Evolutionary conservation across 2,888 invertebrate genomes (phyloP).

Genomic region (Folsomia manolachei): DNA sequence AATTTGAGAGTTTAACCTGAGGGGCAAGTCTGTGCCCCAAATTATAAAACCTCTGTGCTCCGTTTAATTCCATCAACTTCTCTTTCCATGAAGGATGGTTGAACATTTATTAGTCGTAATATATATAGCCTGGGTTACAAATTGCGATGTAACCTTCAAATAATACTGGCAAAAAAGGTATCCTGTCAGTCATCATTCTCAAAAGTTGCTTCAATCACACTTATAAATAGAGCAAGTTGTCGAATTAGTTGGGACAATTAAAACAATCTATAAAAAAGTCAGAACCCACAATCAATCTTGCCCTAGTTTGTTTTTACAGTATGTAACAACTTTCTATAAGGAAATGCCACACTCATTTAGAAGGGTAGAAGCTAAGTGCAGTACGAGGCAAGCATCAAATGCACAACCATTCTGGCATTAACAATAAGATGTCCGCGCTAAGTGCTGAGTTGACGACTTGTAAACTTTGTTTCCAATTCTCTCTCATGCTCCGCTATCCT

Average conservation of each 20-base stretch:
- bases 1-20: no score
- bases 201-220: no score
- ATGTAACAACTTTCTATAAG: background rate
- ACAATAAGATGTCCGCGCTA: background rate
- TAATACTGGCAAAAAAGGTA: no score
- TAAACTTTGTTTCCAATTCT: constrained; percentile 2
- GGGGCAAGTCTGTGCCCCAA: no score
- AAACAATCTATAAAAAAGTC: constrained; percentile 9
- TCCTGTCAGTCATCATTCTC: no score
- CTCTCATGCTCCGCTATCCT: background rate
- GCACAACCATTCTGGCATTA: constrained; percentile 3
- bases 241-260: constrained; percentile 12
- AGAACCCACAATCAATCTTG: constrained; percentile 11
- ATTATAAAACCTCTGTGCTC: no score
- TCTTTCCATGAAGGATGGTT: no score
- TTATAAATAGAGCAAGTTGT: constrained; percentile 2
- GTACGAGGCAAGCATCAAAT: background rate
- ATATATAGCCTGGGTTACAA: no score
- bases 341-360: background rate
- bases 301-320: background rate
- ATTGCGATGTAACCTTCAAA: no score
- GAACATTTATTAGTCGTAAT: no score
- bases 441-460: constrained; percentile 9
- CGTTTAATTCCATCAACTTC: no score
- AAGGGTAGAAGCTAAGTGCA: no score